Evolutionary conservation across 2,888 invertebrate species (phyloP).

Genomic region (Parelbella ahira): DNA sequence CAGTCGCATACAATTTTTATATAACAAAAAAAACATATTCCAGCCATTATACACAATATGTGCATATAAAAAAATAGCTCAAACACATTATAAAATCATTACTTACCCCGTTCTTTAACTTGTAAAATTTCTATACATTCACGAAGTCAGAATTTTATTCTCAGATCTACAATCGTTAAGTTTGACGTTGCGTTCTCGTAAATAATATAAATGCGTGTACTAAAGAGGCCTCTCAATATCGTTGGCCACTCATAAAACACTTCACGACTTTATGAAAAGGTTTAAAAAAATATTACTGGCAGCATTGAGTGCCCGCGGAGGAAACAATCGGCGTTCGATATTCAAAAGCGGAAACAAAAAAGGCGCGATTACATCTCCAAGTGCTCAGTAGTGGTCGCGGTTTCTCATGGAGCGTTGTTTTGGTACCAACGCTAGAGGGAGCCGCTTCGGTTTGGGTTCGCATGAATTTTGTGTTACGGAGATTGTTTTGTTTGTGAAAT

Average conservation of each 20-base stretch:
- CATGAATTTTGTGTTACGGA: conserved; percentile 13
- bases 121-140: conserved; percentile 8
- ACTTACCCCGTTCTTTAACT: conserved; percentile 18
- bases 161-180: conserved; percentile 47
- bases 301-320: conserved; percentile 46
- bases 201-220: conserved; percentile 40
- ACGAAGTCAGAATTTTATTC: conserved; percentile 32
- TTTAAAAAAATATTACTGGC: conserved; percentile 53
- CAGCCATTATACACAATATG: too few species aligned
- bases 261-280: conserved; percentile 51
- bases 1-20: conserved; percentile 1
- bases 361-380: conserved; percentile 76
- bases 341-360: conserved; percentile 65
- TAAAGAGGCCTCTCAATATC: conserved; percentile 65
- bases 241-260: conserved; percentile 61
- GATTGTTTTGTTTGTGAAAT: too few species aligned
- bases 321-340: conserved; percentile 59
- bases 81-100: conserved; percentile 24
- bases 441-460: conserved; percentile 31
- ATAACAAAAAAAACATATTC: conserved; percentile 17
- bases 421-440: conserved; percentile 74
- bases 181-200: conserved; percentile 40
- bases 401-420: conserved; percentile 79
- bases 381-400: conserved; percentile 59
- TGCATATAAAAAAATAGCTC: too few species aligned